Conservation (phyloP, 2,797 vertebrate species). For the Protosalanx chinensis region DNA sequence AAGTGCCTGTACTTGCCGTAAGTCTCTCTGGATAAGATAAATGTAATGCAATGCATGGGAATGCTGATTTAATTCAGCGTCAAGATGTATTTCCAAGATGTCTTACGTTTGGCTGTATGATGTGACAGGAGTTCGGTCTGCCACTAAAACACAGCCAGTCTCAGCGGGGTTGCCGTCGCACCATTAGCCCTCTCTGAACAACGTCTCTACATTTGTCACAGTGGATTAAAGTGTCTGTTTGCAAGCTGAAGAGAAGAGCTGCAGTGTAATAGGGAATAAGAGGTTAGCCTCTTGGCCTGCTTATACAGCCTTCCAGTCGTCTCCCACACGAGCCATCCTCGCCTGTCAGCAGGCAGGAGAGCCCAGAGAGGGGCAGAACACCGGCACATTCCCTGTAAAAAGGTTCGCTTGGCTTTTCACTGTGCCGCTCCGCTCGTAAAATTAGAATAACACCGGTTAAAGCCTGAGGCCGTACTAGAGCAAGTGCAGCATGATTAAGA, state of each 20-base stretch:
- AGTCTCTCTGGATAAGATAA: too few relatives aligned
- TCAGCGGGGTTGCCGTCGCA: slow-evolving; percentile 15
- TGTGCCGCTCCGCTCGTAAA: slow-evolving; percentile 48
- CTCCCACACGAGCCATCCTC: slow-evolving; percentile 19
- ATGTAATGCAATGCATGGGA: too few relatives aligned
- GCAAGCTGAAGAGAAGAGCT: slow-evolving; percentile 16
- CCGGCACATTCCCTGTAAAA: slow-evolving; percentile 49
- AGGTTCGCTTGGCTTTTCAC: slow-evolving; percentile 45
- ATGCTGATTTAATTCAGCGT: too few relatives aligned
- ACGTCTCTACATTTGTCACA: slow-evolving; percentile 36
- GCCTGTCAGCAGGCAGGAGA: slow-evolving; percentile 25
- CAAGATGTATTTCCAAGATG: neutral
- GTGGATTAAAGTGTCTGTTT: slow-evolving; percentile 44
- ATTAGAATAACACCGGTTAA: slow-evolving; percentile 61
- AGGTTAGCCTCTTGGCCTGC: slow-evolving; percentile 57
- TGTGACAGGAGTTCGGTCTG: neutral
- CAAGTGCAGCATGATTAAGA: slow-evolving; percentile 54
- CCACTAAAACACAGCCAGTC: slow-evolving; percentile 8
- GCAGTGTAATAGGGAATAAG: slow-evolving; percentile 36
- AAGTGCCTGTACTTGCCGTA: too few relatives aligned
- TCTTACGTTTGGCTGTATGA: neutral
- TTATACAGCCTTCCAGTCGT: slow-evolving; percentile 40
- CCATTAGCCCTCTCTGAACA: slow-evolving; percentile 13
- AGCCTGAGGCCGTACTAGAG: slow-evolving; percentile 55
- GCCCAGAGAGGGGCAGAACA: slow-evolving; percentile 15